Evolutionary conservation across 1,140 invertebrate species (phyloP).

Genomic region (Cotesia glomerata): DNA sequence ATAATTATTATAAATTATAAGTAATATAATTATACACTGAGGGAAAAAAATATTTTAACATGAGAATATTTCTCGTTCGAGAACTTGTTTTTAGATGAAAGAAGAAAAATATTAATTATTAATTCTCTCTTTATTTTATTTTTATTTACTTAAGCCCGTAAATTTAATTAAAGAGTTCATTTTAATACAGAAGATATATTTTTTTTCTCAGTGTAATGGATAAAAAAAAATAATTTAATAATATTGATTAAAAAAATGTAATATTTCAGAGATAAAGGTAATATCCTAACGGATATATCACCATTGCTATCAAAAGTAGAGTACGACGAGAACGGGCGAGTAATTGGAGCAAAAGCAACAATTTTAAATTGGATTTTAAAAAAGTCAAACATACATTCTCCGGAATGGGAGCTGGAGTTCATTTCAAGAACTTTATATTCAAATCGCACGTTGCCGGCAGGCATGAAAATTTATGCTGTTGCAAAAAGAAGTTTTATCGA

Average conservation of each 20-base stretch:
- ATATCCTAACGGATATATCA: slow-evolving; percentile 46
- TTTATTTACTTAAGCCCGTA: too few species aligned
- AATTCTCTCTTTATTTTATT: too few species aligned
- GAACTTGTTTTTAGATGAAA: too few species aligned
- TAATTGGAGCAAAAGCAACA: slow-evolving; percentile 54
- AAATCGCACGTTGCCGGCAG: slow-evolving; percentile 49
- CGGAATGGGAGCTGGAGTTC: slow-evolving; percentile 59
- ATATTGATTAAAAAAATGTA: background rate
- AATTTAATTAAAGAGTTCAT: too few species aligned
- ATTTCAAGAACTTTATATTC: slow-evolving; percentile 48
- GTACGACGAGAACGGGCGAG: slow-evolving; percentile 43
- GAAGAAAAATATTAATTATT: too few species aligned
- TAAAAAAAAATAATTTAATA: background rate
- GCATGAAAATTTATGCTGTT: slow-evolving; percentile 55
- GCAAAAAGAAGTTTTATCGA: slow-evolving; percentile 57
- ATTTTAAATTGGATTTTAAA: slow-evolving; percentile 58
- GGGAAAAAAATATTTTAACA: too few species aligned
- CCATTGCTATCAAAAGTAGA: slow-evolving; percentile 49
- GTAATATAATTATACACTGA: too few species aligned
- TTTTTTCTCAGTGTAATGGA: background rate
- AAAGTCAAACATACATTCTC: slow-evolving; percentile 44
- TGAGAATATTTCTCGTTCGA: too few species aligned
- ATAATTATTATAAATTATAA: background rate
- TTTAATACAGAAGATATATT: background rate
- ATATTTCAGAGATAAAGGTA: slow-evolving; percentile 31